Base-by-base conservation (phyloP, 2,888 invertebrate genomes). In the Acronicta alni region DNA sequence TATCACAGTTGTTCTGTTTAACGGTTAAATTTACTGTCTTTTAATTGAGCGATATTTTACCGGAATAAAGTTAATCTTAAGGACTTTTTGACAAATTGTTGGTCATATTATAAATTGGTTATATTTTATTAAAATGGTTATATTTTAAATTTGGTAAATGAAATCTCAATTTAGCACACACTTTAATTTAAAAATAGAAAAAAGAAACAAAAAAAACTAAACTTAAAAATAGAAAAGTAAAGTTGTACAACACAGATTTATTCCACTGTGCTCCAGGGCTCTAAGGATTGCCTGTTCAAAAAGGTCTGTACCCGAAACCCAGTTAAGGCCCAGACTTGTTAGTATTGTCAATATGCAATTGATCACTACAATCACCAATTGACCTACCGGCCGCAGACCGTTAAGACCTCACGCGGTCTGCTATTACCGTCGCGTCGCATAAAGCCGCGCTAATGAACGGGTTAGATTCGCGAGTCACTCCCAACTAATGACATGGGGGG, bases 381-480 rank as follows among this genome's bases (percentile, higher is more conserved):
- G 20, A 15, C 18, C 41, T 38, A 30, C 48, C 46, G 7, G 12
- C 52, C 7, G 10, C 44, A 16, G 30, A 57, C 56, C 62, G 71
- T 53, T 57, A 44, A 39, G 51, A 59, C 61, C 58, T 39, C 66
- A 66, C 65, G 38, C 51, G 55, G 46, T 18, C 30, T 35, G 32
- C 30, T 32, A 53, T 56, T 57, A 60, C 35, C 44, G 20, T 9
- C 15, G 17, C 23, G 41, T 32, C 46, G 16, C 35, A 58, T 57
- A 66, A 56, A 56, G 32, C 46, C 18, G 30, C 59, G 18, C 44
- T 75, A 71, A 75, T 59, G 72, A 75, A 53, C 55, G 55, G 57
- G 57, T 58, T 54, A 48, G 41, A n/a, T 75, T 49, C 41, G 59
- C 75, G 41, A 64, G 52, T 74, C 59, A 71, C 55, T 45, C 52